phyloP scores from a whole-genome alignment of 2,797 vertebrate species.

The Xyrichtys novacula region DNA sequence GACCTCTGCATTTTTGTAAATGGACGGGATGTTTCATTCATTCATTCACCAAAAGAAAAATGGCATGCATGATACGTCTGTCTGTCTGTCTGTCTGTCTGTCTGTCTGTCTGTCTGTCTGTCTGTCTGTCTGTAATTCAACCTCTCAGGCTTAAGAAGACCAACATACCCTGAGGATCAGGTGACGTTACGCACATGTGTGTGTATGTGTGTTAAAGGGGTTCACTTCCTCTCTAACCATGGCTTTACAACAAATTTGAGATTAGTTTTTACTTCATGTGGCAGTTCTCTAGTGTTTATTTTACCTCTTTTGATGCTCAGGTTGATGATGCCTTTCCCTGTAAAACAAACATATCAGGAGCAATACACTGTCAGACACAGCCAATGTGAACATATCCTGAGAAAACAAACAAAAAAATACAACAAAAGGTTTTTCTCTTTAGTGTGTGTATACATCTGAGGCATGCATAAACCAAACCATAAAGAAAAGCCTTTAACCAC shows the following conservation, averaged over 20 bases:
- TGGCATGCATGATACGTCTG: constrained; percentile 8
- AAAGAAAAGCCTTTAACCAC: background rate
- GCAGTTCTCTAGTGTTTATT: background rate
- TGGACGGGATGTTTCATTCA: constrained; percentile 6
- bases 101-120: constrained; percentile 27
- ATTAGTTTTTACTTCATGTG: constrained; percentile 14
- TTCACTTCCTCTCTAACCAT: background rate
- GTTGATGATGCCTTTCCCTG: constrained; percentile 41
- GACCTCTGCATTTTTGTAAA: background rate
- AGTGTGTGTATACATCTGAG: background rate
- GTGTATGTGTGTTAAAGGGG: constrained; percentile 5
- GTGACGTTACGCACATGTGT: constrained; percentile 15
- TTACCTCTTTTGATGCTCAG: constrained; percentile 52
- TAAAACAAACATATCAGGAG: constrained; percentile 32
- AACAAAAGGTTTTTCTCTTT: no score
- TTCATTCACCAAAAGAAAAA: constrained; percentile 31
- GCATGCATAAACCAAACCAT: background rate
- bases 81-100: constrained; percentile 14
- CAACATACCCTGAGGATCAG: constrained; percentile 8
- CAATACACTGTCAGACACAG: constrained; percentile 8
- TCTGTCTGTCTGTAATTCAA: constrained; percentile 25
- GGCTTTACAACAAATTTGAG: background rate
- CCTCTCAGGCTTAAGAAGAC: background rate
- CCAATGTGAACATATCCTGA: constrained; percentile 23
- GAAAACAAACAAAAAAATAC: no score